Base-by-base conservation (phyloP, 2,797 vertebrate genomes). In the Molothrus aeneus region DNA sequence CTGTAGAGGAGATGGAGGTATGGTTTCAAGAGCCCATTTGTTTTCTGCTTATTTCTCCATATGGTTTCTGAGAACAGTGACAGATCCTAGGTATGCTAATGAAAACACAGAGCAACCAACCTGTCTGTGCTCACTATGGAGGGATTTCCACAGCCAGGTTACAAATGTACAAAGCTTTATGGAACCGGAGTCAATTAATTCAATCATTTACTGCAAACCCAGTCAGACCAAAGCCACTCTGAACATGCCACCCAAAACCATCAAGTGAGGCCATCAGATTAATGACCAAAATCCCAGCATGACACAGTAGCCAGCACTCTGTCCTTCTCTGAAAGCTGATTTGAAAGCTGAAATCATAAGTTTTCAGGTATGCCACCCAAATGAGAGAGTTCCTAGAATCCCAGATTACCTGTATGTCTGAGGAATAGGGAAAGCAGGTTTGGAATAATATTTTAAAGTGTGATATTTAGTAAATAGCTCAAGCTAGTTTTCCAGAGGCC, bases 371-470 rank as follows among this genome's bases (percentile, higher is more conserved):
- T 17, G 9, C 34, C 31, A 70, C 11, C 9, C n/a, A 61, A 40
- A 11, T 42, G 22, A 21, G 9, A 75, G 24, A 65, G 11, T 60
- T 90, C 9, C 19, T 19, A 48, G 29, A 75, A 32, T 40, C 40
- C n/a, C 57, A 75, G 18, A 53, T 31, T 5, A 82, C 56, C 28
- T 17, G 6, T 7, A 66, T 14, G 8, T 5, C 50, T 51, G 17
- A 17, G 9, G 47, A 74, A 60, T 3, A 74, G 45, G 5, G 11
- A 60, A 86, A 68, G 24, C 26, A 72, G 29, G 36, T 6, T 14
- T 0, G 38, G 8, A 72, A 81, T 36, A 59, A 16, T 36, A 10
- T 21, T 51, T 45, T 48, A 0, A 71, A 43, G 25, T 19, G 9
- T 29, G 24, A 36, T 21, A 51, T 11, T 26, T 29, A 8, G 10